A percentile compares a stretch with the other conserved stretches of the same genome.
Conservation (phyloP, 2,113 vertebrate species). For the Saccopteryx bilineata region DNA sequence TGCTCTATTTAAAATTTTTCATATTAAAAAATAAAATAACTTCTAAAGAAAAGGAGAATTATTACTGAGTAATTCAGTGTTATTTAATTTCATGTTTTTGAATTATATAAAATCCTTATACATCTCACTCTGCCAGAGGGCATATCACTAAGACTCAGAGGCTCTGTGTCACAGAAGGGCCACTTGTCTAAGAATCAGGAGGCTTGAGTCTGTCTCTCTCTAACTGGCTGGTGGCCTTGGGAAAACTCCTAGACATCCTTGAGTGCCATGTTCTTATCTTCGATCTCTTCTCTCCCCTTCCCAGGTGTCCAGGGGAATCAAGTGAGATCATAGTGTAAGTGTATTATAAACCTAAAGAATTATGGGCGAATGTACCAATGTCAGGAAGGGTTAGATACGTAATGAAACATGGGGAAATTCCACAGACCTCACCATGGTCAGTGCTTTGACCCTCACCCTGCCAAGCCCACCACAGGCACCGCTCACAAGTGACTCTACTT, state of each 20-base stretch:
- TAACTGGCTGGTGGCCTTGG: not conserved
- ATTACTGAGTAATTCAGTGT: not conserved
- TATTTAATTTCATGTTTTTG: not conserved
- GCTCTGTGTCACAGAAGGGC: not conserved
- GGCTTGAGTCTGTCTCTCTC: not conserved
- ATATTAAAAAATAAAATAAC: slow-evolving; percentile 3
- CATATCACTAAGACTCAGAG: not conserved
- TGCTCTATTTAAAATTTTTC: not conserved
- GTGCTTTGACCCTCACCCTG: not conserved
- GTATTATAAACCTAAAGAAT: not conserved
- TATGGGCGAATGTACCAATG: not conserved
- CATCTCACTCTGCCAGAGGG: not conserved
- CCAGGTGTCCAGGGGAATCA: not conserved
- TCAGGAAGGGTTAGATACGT: not conserved
- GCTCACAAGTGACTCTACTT: not conserved
- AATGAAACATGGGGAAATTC: not conserved
- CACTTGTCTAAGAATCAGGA: not conserved
- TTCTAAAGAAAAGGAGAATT: not conserved
- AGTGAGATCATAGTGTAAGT: not conserved
- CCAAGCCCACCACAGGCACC: not conserved
- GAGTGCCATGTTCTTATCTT: not conserved
- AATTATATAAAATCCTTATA: not conserved
- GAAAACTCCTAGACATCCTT: not conserved
- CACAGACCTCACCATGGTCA: not conserved
- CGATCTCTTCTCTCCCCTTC: not conserved